phyloP scores from a whole-genome alignment of 2,797 vertebrate species.

The Artibeus jamaicensis region DNA sequence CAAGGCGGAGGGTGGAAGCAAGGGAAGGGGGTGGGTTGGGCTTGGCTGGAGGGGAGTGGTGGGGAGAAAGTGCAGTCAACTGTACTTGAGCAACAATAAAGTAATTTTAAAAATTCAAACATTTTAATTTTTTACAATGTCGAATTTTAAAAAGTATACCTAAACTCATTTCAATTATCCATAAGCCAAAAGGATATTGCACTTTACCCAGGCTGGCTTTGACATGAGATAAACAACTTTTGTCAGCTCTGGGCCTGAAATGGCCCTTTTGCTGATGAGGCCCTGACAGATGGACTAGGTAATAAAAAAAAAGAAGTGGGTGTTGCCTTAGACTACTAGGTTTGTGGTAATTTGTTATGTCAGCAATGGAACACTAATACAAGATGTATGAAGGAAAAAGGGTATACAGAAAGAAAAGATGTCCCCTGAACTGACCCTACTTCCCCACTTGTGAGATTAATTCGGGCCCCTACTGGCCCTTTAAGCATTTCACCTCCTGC shows the following conservation, averaged over 20 bases:
- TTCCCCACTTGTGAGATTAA: neutral
- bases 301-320: neutral
- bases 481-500: neutral
- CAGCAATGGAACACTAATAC: fast-evolving
- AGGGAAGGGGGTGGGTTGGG: too few relatives aligned
- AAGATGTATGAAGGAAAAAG: fast-evolving
- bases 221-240: neutral
- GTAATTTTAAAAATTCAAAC: neutral
- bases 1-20: too few relatives aligned
- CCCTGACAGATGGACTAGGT: neutral
- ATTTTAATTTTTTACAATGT: neutral
- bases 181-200: neutral
- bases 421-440: neutral
- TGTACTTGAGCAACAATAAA: too few relatives aligned
- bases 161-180: neutral
- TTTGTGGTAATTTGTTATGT: neutral
- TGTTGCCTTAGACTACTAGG: neutral
- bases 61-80: too few relatives aligned
- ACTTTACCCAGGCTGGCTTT: neutral
- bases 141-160: neutral
- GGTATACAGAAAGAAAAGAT: neutral
- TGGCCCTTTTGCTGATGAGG: neutral
- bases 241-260: neutral
- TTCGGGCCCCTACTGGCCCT: neutral
- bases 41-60: too few relatives aligned